These are phyloP conservation scores for Bradypodion pumilum DNA, from an alignment of 2,797 vertebrate species.

Conservation along the genomic window DNA sequence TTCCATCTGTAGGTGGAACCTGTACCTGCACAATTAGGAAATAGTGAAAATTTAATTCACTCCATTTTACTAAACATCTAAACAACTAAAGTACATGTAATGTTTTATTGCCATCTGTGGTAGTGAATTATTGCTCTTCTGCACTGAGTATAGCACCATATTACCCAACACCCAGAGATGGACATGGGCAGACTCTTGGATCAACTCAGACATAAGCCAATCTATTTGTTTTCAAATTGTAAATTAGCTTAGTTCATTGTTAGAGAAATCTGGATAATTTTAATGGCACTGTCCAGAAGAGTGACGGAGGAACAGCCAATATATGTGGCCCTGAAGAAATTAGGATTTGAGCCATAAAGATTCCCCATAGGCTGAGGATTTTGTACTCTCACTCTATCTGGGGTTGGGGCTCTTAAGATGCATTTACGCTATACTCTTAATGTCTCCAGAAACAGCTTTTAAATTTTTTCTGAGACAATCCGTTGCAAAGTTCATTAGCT, in stretches of 20 bases:
- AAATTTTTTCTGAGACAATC: too few relatives aligned
- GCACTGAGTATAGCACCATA: neutral
- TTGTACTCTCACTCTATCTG: neutral
- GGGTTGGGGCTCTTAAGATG: neutral
- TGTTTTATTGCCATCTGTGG: neutral
- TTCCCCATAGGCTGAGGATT: neutral
- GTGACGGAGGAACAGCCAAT: neutral
- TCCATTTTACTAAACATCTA: neutral
- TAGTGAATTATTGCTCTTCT: neutral
- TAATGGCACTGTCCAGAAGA: neutral
- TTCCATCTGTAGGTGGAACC: neutral
- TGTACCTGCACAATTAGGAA: neutral
- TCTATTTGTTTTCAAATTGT: neutral
- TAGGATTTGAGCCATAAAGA: neutral
- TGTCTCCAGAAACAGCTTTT: too few relatives aligned
- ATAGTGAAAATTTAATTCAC: neutral
- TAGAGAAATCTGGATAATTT: neutral
- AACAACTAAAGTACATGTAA: neutral
- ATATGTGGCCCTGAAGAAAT: neutral
- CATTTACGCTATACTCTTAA: neutral
- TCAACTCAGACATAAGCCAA: neutral
- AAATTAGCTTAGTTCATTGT: neutral
- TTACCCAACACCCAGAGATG: neutral
- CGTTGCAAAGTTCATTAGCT: too few relatives aligned
- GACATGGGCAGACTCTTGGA: neutral